phyloP scores from a whole-genome alignment of 1,140 invertebrate genomes.

The Monochamus saltuarius region DNA sequence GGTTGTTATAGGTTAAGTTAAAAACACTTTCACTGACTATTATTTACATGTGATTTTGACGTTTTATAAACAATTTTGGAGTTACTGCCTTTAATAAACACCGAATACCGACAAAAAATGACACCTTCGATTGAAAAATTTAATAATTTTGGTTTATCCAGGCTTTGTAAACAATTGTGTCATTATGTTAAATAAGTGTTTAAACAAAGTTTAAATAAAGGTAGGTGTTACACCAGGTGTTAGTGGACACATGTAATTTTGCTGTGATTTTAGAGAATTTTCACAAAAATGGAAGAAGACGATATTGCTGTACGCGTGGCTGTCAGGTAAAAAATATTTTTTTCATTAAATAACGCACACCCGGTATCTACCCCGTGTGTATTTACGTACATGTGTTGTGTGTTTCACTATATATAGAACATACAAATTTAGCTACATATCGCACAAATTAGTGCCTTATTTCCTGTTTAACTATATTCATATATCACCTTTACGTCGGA shows the following conservation, averaged over 20 bases:
- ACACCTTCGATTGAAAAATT: background rate
- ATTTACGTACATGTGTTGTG: too few relatives aligned
- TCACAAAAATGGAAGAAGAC: constrained; percentile 45
- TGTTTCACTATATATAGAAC: too few relatives aligned
- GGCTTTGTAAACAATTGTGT: constrained; percentile 2
- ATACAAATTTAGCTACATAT: too few relatives aligned
- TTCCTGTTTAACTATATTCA: too few relatives aligned
- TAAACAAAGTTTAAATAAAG: constrained; percentile 25
- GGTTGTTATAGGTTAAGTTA: constrained; percentile 6
- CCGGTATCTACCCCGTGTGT: too few relatives aligned
- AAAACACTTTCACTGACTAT: constrained; percentile 9
- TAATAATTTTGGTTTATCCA: background rate
- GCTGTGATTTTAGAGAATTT: constrained; percentile 14
- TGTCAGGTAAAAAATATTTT: constrained; percentile 43
- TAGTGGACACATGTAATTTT: constrained; percentile 27
- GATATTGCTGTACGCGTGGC: constrained; percentile 48
- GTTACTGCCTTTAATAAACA: background rate
- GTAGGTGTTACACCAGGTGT: constrained; percentile 33
- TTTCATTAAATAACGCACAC: background rate
- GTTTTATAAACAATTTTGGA: background rate
- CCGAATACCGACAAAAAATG: background rate
- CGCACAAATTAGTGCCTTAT: too few relatives aligned
- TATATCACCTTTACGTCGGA: too few relatives aligned
- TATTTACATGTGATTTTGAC: constrained; percentile 4
- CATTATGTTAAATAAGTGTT: constrained; percentile 6